These are phyloP conservation scores for Bagarius yarrelli DNA, from an alignment of 2,113 vertebrate species.

Conservation along the genomic window DNA sequence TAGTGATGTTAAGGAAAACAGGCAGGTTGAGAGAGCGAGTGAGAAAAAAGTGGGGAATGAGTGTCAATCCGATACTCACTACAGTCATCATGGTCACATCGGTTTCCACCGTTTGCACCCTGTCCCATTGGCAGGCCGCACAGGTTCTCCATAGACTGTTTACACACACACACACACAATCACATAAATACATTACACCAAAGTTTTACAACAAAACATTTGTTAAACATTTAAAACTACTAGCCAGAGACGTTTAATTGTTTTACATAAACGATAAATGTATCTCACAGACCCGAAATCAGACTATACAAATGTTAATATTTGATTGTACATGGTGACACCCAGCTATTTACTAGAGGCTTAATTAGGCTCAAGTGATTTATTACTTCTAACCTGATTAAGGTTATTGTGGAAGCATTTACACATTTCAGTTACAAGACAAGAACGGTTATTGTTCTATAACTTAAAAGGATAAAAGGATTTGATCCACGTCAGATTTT, in stretches of 20 bases:
- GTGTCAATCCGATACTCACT: slow-evolving; percentile 57
- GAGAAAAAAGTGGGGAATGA: background rate
- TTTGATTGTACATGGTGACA: background rate
- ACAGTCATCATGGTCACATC: slow-evolving; percentile 64
- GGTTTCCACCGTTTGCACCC: slow-evolving; percentile 59
- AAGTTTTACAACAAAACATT: background rate
- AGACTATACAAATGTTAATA: background rate
- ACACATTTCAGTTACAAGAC: background rate
- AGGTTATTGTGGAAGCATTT: background rate
- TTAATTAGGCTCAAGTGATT: background rate
- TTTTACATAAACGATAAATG: background rate
- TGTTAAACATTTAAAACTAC: background rate
- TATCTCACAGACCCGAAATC: background rate
- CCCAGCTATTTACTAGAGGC: background rate
- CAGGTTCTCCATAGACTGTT: slow-evolving; percentile 87
- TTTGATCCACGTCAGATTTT: too few relatives aligned
- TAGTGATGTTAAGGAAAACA: background rate
- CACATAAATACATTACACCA: background rate
- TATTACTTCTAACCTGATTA: background rate
- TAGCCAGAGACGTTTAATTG: background rate
- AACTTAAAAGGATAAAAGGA: too few relatives aligned
- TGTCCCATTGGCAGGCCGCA: slow-evolving; percentile 66
- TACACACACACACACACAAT: slow-evolving; percentile 5
- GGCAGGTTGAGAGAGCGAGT: background rate
- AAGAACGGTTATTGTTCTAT: too few relatives aligned